Conservation (phyloP, 2,888 invertebrate genomes). For the Polietes domitor region DNA sequence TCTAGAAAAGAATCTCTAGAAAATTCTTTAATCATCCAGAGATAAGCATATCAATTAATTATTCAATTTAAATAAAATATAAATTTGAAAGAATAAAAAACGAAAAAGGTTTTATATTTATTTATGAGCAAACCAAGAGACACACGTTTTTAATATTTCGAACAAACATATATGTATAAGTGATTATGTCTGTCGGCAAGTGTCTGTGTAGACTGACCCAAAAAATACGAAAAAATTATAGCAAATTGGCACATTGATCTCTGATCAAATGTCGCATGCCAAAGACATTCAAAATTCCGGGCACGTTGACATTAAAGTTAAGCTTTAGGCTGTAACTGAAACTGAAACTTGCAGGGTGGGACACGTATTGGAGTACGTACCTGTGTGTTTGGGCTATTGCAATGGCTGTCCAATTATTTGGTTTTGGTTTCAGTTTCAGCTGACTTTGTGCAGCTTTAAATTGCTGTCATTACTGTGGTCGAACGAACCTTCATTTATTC, state of each 20-base stretch:
- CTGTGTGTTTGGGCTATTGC: slow-evolving; percentile 47
- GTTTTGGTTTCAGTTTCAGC: neutral
- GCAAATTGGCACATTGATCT: slow-evolving; percentile 53
- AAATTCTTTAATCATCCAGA: too few relatives aligned
- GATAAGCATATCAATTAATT: too few relatives aligned
- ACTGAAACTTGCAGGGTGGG: neutral
- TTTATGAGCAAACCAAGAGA: too few relatives aligned
- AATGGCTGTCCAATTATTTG: neutral
- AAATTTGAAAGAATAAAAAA: too few relatives aligned
- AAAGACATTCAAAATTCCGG: slow-evolving; percentile 44
- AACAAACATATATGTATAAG: too few relatives aligned
- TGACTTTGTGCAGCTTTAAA: slow-evolving; percentile 28
- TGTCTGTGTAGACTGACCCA: too few relatives aligned
- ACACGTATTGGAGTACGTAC: neutral
- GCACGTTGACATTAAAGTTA: slow-evolving; percentile 39
- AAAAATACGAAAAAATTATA: neutral
- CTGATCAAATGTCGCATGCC: neutral
- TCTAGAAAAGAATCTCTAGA: too few relatives aligned
- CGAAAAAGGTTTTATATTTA: too few relatives aligned
- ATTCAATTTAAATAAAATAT: too few relatives aligned
- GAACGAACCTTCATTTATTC: slow-evolving; percentile 8
- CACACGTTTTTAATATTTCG: too few relatives aligned
- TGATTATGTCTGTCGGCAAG: too few relatives aligned
- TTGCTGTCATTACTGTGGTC: slow-evolving; percentile 5
- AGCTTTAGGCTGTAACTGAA: neutral